These are phyloP conservation scores for Butorides virescens DNA, from an alignment of 2,113 vertebrate species.

Conservation along the genomic window DNA sequence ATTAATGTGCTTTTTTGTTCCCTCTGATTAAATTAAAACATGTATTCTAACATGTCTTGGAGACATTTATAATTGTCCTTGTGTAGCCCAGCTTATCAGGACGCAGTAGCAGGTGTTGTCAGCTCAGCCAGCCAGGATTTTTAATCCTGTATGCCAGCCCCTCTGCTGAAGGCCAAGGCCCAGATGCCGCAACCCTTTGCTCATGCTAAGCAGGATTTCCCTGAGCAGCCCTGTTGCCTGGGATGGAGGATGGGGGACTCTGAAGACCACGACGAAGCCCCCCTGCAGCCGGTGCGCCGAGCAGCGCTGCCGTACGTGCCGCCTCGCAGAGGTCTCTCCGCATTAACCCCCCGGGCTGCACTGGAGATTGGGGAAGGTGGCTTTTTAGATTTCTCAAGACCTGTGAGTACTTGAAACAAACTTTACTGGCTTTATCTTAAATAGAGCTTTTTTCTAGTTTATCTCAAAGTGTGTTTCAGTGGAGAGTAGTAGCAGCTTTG, in stretches of 20 bases:
- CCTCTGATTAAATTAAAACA: conserved; percentile 60
- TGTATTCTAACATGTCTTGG: conserved; percentile 52
- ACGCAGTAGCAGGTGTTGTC: conserved; percentile 44
- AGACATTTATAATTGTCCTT: conserved; percentile 63
- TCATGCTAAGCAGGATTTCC: background rate
- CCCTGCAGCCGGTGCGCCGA: background rate
- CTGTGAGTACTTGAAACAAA: conserved; percentile 14
- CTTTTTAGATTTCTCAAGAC: background rate
- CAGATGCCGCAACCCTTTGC: background rate
- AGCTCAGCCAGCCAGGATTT: conserved; percentile 36
- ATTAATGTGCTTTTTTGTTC: conserved; percentile 66
- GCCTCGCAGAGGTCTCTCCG: background rate
- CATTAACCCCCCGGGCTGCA: background rate
- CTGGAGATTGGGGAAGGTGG: background rate
- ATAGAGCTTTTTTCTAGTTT: background rate
- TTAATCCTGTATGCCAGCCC: conserved; percentile 3
- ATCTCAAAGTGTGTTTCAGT: background rate
- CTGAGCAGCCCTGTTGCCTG: background rate
- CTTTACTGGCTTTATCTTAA: background rate
- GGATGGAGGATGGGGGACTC: background rate
- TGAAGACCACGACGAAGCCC: background rate
- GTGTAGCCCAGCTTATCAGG: conserved; percentile 57
- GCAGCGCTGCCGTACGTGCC: fast-evolving
- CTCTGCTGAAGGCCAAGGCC: conserved; percentile 34
- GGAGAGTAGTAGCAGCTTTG: background rate